Base-by-base conservation (phyloP, 2,888 invertebrate species). In the Eulithis testata region DNA sequence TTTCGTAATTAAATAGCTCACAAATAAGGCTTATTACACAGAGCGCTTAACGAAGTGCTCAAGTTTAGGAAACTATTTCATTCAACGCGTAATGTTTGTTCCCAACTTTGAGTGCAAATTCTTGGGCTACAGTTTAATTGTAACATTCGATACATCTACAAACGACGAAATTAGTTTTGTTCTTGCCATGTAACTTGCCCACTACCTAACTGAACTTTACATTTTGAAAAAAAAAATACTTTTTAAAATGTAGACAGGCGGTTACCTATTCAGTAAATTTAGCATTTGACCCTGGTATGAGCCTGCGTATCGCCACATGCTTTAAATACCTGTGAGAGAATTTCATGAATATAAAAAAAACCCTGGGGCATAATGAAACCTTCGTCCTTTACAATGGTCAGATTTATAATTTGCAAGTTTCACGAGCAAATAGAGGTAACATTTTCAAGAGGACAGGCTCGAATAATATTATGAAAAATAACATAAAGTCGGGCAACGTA, bases 1-100 rank as follows among this genome's bases (percentile, higher is more conserved):
- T 66, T 64, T 63, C 7, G 54, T 70, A 69, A 70, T 71, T 71
- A 70, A 73, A 73, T 71, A 67, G 62, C 68, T 59, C 69, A 72
- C 76, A 76, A 79, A 81, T 79, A 75, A 76, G 76, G 80, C 75
- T 79, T 79, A 79, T 81, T 82, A 78, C 75, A 74, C 73, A 70
- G 70, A 76, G 72, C 74, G 74, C 73, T 77, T 79, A 77, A 79
- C 80, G 73, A 81, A 81, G 76, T 78, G 76, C 68, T 60, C 21
- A 77, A 77, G 74, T 79, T 73, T 62, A 66, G 71, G 71, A 77
- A 84, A 85, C 84, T 83, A 84, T 84, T 84, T 79, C 80, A 79
- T 82, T 80, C 78, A 72, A 70, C 76, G 73, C 70, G 73, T 76
- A 76, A 77, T 78, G 79, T 80, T 79, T 75, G 79, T 78, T 78